Conservation (phyloP, 2,888 invertebrate species). For the Carpatolechia fugitivella region DNA sequence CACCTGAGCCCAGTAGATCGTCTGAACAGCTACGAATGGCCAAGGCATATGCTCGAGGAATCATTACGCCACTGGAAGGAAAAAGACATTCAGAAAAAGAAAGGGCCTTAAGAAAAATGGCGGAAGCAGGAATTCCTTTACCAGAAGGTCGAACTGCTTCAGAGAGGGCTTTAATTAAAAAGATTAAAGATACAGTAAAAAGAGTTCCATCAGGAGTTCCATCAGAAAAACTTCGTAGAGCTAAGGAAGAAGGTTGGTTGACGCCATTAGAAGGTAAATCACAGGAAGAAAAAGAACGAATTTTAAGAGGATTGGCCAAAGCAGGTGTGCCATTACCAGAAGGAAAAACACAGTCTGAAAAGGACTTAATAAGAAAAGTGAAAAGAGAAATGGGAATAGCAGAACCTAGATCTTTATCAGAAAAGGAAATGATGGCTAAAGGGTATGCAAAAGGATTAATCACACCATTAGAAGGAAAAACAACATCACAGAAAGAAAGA, state of each 20-base stretch:
- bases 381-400: constrained; percentile 24
- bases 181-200: neutral
- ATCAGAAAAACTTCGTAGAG: constrained; percentile 26
- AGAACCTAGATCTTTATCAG: constrained; percentile 23
- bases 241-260: constrained; percentile 27
- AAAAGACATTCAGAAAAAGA: neutral
- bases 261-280: constrained; percentile 25
- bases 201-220: constrained; percentile 13
- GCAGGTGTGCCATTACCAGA: constrained; percentile 26
- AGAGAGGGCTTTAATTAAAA: neutral
- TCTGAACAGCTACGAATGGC: constrained; percentile 10
- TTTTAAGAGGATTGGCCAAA: constrained; percentile 20
- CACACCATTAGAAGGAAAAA: constrained; percentile 27
- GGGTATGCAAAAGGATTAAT: constrained; percentile 30
- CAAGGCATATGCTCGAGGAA: constrained; percentile 17
- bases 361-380: constrained; percentile 28
- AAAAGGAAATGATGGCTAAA: constrained; percentile 29
- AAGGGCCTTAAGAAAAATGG: neutral
- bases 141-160: neutral
- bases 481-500: constrained; percentile 31
- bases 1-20: constrained; percentile 21
- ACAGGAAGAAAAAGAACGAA: constrained; percentile 30
- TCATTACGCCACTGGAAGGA: constrained; percentile 21
- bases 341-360: constrained; percentile 29
- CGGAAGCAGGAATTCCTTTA: neutral